Percentiles rank a stretch among this genome's conserved stretches.
Evolutionary conservation across 2,113 vertebrate genomes (phyloP).

Genomic region (Lophotis ruficrista): DNA sequence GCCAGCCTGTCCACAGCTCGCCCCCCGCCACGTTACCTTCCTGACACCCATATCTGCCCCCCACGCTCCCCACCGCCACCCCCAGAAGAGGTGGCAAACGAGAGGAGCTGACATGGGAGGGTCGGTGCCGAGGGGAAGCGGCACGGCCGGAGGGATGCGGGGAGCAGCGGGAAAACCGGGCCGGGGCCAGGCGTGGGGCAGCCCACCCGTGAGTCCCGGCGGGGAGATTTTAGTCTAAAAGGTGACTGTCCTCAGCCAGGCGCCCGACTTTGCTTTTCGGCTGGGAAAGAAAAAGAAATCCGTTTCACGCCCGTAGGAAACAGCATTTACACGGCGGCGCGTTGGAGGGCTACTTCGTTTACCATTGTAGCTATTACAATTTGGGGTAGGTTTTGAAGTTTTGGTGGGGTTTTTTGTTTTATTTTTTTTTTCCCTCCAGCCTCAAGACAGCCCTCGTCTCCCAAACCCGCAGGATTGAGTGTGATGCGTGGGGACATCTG

Average conservation of each 20-base stretch:
- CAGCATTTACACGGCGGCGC: neutral
- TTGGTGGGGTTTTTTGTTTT: neutral
- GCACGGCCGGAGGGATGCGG: neutral
- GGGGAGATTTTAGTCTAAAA: neutral
- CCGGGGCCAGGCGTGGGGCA: too few species aligned
- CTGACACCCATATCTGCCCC: neutral
- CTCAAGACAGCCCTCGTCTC: neutral
- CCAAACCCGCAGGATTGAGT: neutral
- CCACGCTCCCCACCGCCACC: too few species aligned
- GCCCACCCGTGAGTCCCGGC: fast-evolving
- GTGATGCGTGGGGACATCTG: neutral
- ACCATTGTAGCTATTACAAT: neutral
- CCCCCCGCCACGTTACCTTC: neutral
- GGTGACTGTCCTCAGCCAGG: neutral
- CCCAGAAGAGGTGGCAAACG: neutral
- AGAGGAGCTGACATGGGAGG: neutral
- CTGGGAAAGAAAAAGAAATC: neutral
- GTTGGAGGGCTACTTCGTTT: neutral
- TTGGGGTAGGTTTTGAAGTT: neutral
- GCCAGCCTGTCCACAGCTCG: neutral
- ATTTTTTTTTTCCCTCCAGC: neutral
- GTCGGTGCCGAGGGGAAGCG: neutral
- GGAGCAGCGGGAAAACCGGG: neutral
- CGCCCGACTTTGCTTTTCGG: neutral
- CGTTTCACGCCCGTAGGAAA: neutral